These are phyloP conservation scores for Trinorchestia longiramus DNA, from an alignment of 1,140 invertebrate genomes.

Conservation along the genomic window DNA sequence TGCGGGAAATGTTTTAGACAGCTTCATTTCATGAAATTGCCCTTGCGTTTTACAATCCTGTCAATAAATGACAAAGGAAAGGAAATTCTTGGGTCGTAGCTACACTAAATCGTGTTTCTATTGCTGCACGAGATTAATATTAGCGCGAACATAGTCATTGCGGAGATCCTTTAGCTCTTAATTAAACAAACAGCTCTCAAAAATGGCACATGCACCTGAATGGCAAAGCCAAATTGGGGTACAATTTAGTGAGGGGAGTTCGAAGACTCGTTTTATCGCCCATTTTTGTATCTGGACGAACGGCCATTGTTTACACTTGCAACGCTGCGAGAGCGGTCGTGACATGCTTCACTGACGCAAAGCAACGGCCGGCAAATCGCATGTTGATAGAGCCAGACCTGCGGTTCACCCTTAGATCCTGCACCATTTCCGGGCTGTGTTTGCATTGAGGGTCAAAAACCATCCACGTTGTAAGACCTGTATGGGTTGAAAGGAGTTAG, in stretches of 20 bases:
- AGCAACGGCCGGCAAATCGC: slow-evolving; percentile 16
- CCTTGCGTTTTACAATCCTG: neutral
- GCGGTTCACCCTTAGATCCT: neutral
- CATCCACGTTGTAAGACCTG: neutral
- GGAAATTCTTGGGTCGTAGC: neutral
- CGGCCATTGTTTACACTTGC: slow-evolving; percentile 41
- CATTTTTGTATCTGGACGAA: slow-evolving; percentile 2
- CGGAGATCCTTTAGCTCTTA: neutral
- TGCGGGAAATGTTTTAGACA: no score
- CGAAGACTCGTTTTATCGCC: slow-evolving; percentile 20
- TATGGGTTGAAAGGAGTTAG: neutral
- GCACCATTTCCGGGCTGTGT: neutral
- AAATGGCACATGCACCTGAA: neutral
- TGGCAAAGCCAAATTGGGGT: neutral
- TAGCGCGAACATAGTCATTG: neutral
- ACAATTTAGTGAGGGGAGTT: slow-evolving; percentile 17
- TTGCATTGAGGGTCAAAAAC: neutral
- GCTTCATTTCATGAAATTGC: neutral
- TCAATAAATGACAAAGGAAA: neutral
- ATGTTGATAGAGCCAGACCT: slow-evolving; percentile 42
- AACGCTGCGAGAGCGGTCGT: slow-evolving; percentile 10
- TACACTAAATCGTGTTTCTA: neutral
- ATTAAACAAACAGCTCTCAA: neutral
- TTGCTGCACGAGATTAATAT: neutral
- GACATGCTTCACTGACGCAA: slow-evolving; percentile 35